Evolutionary conservation across 2,113 vertebrate species (phyloP).

Genomic region (Acrocephalus kingi): DNA sequence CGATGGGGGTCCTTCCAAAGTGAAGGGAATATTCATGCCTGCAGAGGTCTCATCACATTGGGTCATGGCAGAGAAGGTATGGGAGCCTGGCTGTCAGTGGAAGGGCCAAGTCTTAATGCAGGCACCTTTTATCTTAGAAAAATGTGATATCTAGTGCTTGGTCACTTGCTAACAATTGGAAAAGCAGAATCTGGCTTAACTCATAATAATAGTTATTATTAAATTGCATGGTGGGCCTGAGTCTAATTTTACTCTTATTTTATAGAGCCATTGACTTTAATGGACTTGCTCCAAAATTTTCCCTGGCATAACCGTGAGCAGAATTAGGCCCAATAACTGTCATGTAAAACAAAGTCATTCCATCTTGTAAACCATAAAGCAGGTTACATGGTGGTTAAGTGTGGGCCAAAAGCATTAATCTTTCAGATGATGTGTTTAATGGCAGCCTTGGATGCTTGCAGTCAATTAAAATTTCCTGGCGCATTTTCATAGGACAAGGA

Average conservation of each 20-base stretch:
- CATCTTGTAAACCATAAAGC: constrained; percentile 20
- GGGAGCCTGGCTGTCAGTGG: not conserved
- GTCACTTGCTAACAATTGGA: not conserved
- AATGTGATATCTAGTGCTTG: not conserved
- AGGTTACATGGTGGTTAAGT: not conserved
- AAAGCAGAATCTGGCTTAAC: not conserved
- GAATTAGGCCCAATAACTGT: constrained; percentile 33
- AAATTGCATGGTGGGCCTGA: not conserved
- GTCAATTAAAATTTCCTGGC: constrained; percentile 51
- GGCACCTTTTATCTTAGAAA: not conserved
- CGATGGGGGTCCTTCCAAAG: not conserved
- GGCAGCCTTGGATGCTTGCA: not conserved
- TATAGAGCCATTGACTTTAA: not conserved
- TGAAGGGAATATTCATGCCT: not conserved
- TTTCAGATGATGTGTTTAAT: constrained; percentile 32
- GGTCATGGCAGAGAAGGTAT: not conserved
- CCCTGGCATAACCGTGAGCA: not conserved
- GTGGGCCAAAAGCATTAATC: constrained; percentile 5
- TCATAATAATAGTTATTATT: not conserved
- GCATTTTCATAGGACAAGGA: not conserved
- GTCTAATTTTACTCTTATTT: constrained; percentile 17
- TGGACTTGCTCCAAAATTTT: constrained; percentile 31
- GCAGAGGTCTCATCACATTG: not conserved
- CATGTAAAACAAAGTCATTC: constrained; percentile 40
- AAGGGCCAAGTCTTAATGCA: not conserved